A percentile compares a stretch with the other conserved stretches of the same genome.
These are phyloP conservation scores for Ypsolopha sequella DNA, from an alignment of 2,888 invertebrate genomes.

Conservation along the genomic window DNA sequence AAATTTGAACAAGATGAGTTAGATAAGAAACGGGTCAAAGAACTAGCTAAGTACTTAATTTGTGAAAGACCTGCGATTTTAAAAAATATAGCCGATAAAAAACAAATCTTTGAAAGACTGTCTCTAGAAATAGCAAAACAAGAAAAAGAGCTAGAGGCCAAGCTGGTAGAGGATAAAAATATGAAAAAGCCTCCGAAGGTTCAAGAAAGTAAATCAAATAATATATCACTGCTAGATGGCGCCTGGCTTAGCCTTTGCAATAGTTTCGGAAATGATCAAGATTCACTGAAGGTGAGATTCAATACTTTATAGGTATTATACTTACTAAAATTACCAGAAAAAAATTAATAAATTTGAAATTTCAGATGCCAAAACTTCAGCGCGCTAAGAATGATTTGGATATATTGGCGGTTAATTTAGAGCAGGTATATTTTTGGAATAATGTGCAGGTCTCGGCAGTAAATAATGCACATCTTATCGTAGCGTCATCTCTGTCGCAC, in stretches of 20 bases:
- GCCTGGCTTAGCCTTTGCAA: conserved; percentile 13
- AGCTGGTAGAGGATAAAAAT: not conserved
- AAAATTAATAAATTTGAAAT: conserved; percentile 9
- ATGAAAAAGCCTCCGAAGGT: not conserved
- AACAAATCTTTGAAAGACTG: conserved; percentile 14
- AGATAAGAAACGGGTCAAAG: conserved; percentile 29
- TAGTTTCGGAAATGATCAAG: not conserved
- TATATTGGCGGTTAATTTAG: conserved; percentile 30
- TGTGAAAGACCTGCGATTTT: conserved; percentile 27
- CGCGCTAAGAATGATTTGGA: conserved; percentile 32
- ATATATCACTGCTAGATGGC: conserved; percentile 11
- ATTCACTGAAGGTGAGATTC: not conserved
- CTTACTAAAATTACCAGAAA: not conserved
- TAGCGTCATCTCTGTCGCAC: no score
- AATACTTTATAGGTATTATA: not conserved
- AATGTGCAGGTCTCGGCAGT: no score
- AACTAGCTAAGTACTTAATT: conserved; percentile 37
- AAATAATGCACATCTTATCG: no score
- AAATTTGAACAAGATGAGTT: conserved; percentile 17
- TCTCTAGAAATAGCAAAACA: conserved; percentile 11
- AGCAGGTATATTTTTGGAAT: conserved; percentile 27
- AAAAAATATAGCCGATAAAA: conserved; percentile 22
- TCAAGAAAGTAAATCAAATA: conserved; percentile 8
- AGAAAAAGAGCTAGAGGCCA: conserved; percentile 6
- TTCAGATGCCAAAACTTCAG: conserved; percentile 44